Evolutionary conservation across 2,113 vertebrate species (phyloP), one percentile per base, ranked within the genome.

Genomic region (Hystrix cristata): DNA sequence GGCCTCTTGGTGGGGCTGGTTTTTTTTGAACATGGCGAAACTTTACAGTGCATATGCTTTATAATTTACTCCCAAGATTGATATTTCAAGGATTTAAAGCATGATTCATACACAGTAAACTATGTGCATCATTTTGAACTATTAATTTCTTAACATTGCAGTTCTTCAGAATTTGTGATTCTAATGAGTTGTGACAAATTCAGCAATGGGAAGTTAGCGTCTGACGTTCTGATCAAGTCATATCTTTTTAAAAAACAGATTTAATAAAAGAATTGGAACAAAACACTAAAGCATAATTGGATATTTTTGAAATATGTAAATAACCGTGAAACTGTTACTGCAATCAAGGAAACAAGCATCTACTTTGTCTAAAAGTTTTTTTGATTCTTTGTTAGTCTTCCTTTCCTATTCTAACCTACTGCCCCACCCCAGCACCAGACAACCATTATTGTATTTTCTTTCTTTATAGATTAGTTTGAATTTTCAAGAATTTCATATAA

Each of bases 111-210:
- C 18, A 74, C 5, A 27, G 9, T 90, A 48, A 72, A 55, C 27
- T 72, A 4, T 92, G 65, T 90, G 72, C 76, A 67, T 87, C 81
- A 13, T 95, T 95, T 51, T 92, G 31, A 94, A 93, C 51, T 97
- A 48, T 51, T 95, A 89, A 67, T 93, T 91, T 94, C 51, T 62
- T 88, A 4, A 51, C 53, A 29, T 69, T 85, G 25, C 4, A 89
- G 34, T 95, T 87, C 38, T 83, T 94, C 23, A 87, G 51, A 94
- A 92, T 91, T 34, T 79, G 11, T 72, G 82, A 60, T 72, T 95
- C 46, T 90, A 59, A 93, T 80, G 43, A 95, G 31, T 23, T 87
- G 3, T 38, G 34, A 34, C 25, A 19, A 85, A 0, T 80, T 79
- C 64, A 87, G 67, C 81, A 95, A 21, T 82, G n/a, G 55, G 15